Conservation (phyloP, 2,888 invertebrate genomes). For the Stenoptilia bipunctidactyla region DNA sequence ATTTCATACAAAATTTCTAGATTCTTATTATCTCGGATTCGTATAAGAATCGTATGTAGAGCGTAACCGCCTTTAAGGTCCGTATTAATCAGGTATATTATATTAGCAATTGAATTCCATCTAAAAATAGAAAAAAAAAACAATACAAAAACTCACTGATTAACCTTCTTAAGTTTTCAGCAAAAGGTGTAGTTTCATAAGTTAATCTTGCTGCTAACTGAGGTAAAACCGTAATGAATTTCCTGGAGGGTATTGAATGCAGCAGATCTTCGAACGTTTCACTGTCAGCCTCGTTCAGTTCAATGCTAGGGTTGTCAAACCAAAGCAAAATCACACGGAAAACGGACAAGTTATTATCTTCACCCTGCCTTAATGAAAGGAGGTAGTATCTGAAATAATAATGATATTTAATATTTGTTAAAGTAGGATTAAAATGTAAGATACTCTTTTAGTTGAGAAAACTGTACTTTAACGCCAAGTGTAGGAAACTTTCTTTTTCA, state of each 20-base stretch:
- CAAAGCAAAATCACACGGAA: constrained; percentile 89
- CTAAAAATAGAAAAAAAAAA: too few species aligned
- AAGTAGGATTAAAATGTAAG: too few species aligned
- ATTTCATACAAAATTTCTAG: too few species aligned
- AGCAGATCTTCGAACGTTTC: constrained; percentile 40
- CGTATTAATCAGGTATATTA: too few species aligned
- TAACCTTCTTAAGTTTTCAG: constrained; percentile 66
- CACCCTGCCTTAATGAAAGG: constrained; percentile 72
- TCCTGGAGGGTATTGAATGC: constrained; percentile 78
- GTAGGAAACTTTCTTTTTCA: constrained; percentile 76
- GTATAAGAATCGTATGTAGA: too few species aligned
- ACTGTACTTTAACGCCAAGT: too few species aligned
- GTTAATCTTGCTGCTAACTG: constrained; percentile 87
- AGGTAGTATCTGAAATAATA: constrained; percentile 70
- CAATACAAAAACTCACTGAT: constrained; percentile 64
- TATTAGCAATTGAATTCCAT: too few species aligned
- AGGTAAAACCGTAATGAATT: constrained; percentile 88
- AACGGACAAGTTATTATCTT: constrained; percentile 76
- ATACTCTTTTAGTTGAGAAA: too few species aligned
- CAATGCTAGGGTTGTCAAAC: constrained; percentile 79
- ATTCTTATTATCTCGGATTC: too few species aligned
- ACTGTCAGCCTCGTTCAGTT: constrained; percentile 27
- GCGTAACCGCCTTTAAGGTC: too few species aligned
- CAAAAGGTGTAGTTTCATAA: constrained; percentile 64
- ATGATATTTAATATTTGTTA: too few species aligned